Evolutionary conservation across 1,140 invertebrate genomes (phyloP).

Genomic region (Trichoplusia ni): DNA sequence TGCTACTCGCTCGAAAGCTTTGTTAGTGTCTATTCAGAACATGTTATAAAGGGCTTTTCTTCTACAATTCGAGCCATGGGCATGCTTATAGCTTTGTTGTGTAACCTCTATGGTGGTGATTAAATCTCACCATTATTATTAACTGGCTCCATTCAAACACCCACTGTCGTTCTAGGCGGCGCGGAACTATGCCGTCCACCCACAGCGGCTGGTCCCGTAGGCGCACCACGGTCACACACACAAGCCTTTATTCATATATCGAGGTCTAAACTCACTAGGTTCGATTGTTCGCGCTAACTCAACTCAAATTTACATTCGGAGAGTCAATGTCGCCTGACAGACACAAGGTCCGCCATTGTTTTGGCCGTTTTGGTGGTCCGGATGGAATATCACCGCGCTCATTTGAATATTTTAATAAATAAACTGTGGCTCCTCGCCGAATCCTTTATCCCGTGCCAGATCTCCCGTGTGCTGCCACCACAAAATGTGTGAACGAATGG

Average conservation of each 20-base stretch:
- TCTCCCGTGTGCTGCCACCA: conserved; percentile 41
- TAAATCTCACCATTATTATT: conserved; percentile 82
- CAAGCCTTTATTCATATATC: conserved; percentile 71
- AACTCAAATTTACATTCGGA: conserved; percentile 72
- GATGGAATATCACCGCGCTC: conserved; percentile 45
- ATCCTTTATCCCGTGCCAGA: conserved; percentile 39
- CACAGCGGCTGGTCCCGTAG: conserved; percentile 78
- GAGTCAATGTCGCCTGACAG: conserved; percentile 72
- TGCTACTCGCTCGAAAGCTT: conserved; percentile 44
- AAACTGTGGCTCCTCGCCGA: conserved; percentile 41
- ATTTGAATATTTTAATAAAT: conserved; percentile 58
- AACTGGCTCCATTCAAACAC: conserved; percentile 81
- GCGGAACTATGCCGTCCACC: conserved; percentile 80
- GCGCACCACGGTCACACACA: conserved; percentile 78
- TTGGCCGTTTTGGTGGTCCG: conserved; percentile 70
- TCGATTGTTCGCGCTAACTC: conserved; percentile 71
- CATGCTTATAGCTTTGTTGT: conserved; percentile 76
- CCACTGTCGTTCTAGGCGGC: conserved; percentile 78
- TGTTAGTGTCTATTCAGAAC: conserved; percentile 65
- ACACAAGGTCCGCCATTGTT: conserved; percentile 73
- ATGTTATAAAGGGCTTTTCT: conserved; percentile 65
- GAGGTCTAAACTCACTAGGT: conserved; percentile 68
- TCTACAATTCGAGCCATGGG: conserved; percentile 64
- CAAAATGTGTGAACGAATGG: conserved; percentile 26
- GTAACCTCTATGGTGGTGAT: conserved; percentile 79